Base-by-base conservation (phyloP, 2,797 vertebrate genomes). In the Gouania willdenowi region DNA sequence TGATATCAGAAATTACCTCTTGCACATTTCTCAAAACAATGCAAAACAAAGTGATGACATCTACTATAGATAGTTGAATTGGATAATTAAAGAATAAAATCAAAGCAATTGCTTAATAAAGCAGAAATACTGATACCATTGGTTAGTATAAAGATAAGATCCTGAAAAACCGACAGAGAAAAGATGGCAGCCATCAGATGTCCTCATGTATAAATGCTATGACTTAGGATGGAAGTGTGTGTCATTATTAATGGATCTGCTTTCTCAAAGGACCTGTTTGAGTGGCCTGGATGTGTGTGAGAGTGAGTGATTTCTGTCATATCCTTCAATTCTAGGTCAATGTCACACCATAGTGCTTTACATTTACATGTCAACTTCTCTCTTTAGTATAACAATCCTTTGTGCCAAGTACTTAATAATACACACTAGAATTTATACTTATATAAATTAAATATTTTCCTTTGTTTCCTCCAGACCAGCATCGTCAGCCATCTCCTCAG, bases 401-500 rank as follows among this genome's bases (percentile, higher is more conserved):
- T n/a, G n/a, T n/a, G n/a, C n/a, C n/a, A n/a, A n/a, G n/a, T n/a
- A n/a, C n/a, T n/a, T n/a, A n/a, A n/a, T n/a, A n/a, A n/a, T n/a
- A n/a, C n/a, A n/a, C n/a, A n/a, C n/a, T n/a, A n/a, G n/a, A n/a
- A n/a, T n/a, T n/a, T n/a, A n/a, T n/a, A n/a, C n/a, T n/a, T n/a
- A n/a, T n/a, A n/a, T n/a, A n/a, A n/a, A n/a, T n/a, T n/a, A n/a
- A n/a, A n/a, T n/a, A n/a, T 70, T n/a, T n/a, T n/a, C n/a, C n/a
- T 14, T 14, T 14, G 14, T 4, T 67, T 66, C 27, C 47, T 16
- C 49, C 87, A 98, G 95, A 88, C 88, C 3, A 88, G 60, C 68
- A 86, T 97, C 63, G 91, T 97, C 81, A 92, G 89, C 66, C 88
- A 91, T 55, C 92, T 98, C 55, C 60, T 98, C 77, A 82, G 75